Conservation (phyloP, 2,888 invertebrate species). For the Rhynchonema sp. region DNA sequence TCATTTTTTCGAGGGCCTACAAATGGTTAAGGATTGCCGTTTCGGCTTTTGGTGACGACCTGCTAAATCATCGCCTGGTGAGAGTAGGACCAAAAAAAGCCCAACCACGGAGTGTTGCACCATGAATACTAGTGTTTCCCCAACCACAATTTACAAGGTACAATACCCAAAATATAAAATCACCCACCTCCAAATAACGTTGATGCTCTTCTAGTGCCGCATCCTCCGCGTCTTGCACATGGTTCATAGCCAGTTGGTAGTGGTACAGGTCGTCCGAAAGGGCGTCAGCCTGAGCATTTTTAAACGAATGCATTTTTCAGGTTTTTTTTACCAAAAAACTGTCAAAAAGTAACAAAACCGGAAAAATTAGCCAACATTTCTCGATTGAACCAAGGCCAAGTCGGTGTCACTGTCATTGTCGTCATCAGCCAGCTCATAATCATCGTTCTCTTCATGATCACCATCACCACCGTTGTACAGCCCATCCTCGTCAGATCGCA, state of each 20-base stretch:
- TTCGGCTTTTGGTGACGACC: not conserved
- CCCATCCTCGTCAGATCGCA: not conserved
- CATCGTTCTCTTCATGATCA: not conserved
- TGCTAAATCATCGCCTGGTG: too few relatives aligned
- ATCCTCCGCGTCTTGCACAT: slow-evolving; percentile 7
- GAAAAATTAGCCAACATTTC: slow-evolving; percentile 2
- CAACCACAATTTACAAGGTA: too few relatives aligned
- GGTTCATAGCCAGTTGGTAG: slow-evolving; percentile 4
- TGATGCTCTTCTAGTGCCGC: slow-evolving; percentile 5
- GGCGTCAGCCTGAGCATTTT: slow-evolving; percentile 1
- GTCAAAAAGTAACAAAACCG: not conserved
- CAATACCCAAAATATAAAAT: too few relatives aligned
- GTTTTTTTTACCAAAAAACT: not conserved
- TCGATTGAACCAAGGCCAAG: slow-evolving; percentile 7
- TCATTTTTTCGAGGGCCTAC: not conserved
- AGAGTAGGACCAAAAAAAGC: too few relatives aligned
- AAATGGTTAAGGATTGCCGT: not conserved
- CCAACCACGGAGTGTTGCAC: too few relatives aligned
- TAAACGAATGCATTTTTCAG: not conserved
- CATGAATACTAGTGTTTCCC: too few relatives aligned
- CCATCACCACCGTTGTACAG: not conserved
- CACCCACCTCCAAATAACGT: not conserved
- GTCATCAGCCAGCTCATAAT: not conserved
- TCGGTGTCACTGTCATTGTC: slow-evolving; percentile 1
- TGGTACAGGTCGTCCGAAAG: slow-evolving; percentile 5